Conservation (phyloP, 1,140 invertebrate genomes). For the Meloidogyne hapla region DNA sequence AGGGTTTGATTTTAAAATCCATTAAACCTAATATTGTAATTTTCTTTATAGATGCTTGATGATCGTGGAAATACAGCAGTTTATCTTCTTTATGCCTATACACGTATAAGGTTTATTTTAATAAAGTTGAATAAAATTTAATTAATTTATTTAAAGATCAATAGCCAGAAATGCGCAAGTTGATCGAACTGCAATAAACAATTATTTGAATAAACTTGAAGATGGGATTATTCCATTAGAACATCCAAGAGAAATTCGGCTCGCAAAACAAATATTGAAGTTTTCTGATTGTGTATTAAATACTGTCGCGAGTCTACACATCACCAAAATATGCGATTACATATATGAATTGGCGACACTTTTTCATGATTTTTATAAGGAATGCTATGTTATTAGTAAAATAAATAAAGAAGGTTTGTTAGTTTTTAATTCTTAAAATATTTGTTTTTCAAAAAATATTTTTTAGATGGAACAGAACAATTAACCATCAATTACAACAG, state of each 20-base stretch:
- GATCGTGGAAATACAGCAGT: constrained; percentile 98
- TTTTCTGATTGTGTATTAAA: constrained; percentile 76
- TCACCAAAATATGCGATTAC: constrained; percentile 83
- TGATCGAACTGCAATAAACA: constrained; percentile 32
- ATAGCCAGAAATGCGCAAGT: constrained; percentile 80
- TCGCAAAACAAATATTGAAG: constrained; percentile 76
- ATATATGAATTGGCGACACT: constrained; percentile 87
- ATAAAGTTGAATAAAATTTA: background rate
- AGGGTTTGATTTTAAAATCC: constrained; percentile 68
- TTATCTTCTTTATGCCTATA: constrained; percentile 91
- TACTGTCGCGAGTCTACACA: constrained; percentile 78
- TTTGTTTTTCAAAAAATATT: background rate
- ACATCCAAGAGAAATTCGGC: constrained; percentile 90
- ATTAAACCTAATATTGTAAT: background rate
- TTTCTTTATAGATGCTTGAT: constrained; percentile 81
- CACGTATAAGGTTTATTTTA: constrained; percentile 77
- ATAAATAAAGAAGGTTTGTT: constrained; percentile 66
- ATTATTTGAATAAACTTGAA: constrained; percentile 33
- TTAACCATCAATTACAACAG: constrained; percentile 81
- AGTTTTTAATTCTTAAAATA: background rate
- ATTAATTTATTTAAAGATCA: constrained; percentile 45
- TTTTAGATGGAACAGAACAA: constrained; percentile 71
- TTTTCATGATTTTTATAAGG: constrained; percentile 96
- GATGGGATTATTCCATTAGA: constrained; percentile 69
- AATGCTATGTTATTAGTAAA: constrained; percentile 95